These are phyloP conservation scores for Seira ritae DNA, from an alignment of 2,888 invertebrate species.

Conservation along the genomic window DNA sequence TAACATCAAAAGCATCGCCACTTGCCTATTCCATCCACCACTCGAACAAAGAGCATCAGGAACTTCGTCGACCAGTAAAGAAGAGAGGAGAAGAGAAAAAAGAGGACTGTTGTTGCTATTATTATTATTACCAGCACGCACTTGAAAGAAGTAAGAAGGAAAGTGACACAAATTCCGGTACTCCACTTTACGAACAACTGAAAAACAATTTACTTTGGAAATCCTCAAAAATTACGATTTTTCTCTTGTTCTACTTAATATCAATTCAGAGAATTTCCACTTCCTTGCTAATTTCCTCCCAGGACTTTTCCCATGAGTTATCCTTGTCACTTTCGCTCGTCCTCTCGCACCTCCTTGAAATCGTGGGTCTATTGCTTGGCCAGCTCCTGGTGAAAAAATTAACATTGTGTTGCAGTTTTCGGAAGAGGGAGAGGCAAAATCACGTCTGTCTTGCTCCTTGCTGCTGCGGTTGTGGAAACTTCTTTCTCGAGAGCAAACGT, in stretches of 20 bases:
- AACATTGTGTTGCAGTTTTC: not conserved
- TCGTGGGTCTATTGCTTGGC: constrained; percentile 59
- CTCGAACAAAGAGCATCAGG: constrained; percentile 3
- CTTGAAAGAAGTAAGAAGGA: not conserved
- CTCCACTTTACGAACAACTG: not conserved
- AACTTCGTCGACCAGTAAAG: not conserved
- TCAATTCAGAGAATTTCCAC: constrained; percentile 43
- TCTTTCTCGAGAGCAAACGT: constrained; percentile 4
- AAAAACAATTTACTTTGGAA: not conserved
- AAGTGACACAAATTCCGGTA: not conserved
- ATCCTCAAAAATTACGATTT: constrained; percentile 45
- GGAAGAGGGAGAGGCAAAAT: not conserved
- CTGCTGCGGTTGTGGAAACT: constrained; percentile 8
- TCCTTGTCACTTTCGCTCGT: constrained; percentile 32
- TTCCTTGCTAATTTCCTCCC: constrained; percentile 22
- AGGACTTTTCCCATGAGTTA: not conserved
- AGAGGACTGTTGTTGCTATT: not conserved
- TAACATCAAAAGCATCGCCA: not conserved
- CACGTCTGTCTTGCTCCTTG: not conserved
- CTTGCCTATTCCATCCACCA: not conserved
- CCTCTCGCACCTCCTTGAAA: constrained; percentile 57
- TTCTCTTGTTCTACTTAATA: constrained; percentile 57
- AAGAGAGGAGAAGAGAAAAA: not conserved
- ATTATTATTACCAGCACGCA: constrained; percentile 1
- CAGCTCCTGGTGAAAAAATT: constrained; percentile 53